phyloP scores from a whole-genome alignment of 2,113 vertebrate genomes.

The Aegotheles bennettii region DNA sequence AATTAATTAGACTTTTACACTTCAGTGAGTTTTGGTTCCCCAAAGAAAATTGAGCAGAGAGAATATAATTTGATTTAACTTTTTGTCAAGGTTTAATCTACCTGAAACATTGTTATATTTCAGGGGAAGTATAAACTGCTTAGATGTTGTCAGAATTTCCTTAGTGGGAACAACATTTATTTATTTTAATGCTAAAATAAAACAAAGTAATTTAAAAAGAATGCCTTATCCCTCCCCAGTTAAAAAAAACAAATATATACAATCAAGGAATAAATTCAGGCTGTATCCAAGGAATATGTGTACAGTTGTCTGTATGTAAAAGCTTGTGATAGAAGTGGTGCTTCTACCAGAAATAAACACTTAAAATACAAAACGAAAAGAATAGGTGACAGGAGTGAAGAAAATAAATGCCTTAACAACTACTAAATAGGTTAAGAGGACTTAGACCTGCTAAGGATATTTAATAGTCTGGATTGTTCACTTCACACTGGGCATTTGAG shows the following conservation, averaged over 20 bases:
- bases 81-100: conserved; percentile 77
- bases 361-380: neutral
- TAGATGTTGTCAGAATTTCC: conserved; percentile 42
- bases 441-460: neutral
- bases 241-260: neutral
- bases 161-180: neutral
- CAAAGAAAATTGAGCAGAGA: conserved; percentile 73
- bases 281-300: neutral
- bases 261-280: neutral
- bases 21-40: conserved; percentile 70
- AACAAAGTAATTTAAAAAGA: neutral
- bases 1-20: conserved; percentile 82
- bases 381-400: neutral
- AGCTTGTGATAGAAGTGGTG: neutral
- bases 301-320: neutral
- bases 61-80: conserved; percentile 79
- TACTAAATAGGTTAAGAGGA: neutral
- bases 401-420: neutral
- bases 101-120: conserved; percentile 70
- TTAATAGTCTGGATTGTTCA: neutral
- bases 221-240: neutral
- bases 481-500: neutral
- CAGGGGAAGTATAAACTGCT: conserved; percentile 52
- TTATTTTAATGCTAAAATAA: neutral
- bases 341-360: neutral